phyloP scores from a whole-genome alignment of 1,140 invertebrate genomes.

The Agrilus planipennis region DNA sequence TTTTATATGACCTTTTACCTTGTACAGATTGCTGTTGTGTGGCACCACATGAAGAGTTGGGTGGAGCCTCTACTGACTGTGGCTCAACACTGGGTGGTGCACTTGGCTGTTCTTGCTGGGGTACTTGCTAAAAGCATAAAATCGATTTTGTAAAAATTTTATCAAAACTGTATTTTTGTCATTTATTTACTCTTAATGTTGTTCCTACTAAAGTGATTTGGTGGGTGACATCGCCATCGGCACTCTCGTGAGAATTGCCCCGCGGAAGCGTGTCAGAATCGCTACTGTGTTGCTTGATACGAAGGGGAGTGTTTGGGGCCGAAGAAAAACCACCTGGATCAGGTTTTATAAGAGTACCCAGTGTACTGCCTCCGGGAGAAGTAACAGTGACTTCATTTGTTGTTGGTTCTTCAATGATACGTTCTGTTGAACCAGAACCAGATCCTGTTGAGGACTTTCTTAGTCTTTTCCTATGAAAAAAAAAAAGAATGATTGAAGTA shows the following conservation, averaged over 20 bases:
- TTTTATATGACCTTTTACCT: no score
- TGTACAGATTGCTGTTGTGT: no score
- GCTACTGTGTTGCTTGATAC: constrained; percentile 23
- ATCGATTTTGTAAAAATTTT: neutral
- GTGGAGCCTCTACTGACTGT: constrained; percentile 16
- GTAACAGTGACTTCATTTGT: constrained; percentile 37
- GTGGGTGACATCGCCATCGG: constrained; percentile 22
- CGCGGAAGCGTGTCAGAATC: constrained; percentile 24
- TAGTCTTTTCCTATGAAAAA: constrained; percentile 45
- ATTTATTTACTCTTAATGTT: no score
- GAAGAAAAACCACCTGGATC: constrained; percentile 30
- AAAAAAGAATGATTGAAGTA: neutral
- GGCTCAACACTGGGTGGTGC: constrained; percentile 20
- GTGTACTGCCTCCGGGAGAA: constrained; percentile 19
- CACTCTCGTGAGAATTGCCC: constrained; percentile 28
- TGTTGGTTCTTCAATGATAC: constrained; percentile 38
- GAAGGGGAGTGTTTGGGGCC: constrained; percentile 12
- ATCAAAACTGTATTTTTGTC: no score
- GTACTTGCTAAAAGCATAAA: constrained; percentile 25
- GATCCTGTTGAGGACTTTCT: constrained; percentile 61
- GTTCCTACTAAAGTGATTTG: constrained; percentile 27
- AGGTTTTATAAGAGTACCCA: constrained; percentile 40
- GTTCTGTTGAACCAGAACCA: constrained; percentile 43
- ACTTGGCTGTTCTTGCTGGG: constrained; percentile 26
- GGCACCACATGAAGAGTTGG: constrained; percentile 18